Evolutionary conservation across 2,888 invertebrate species (phyloP), one percentile per base, ranked within the genome.

Genomic region (Machimus rusticus): DNA sequence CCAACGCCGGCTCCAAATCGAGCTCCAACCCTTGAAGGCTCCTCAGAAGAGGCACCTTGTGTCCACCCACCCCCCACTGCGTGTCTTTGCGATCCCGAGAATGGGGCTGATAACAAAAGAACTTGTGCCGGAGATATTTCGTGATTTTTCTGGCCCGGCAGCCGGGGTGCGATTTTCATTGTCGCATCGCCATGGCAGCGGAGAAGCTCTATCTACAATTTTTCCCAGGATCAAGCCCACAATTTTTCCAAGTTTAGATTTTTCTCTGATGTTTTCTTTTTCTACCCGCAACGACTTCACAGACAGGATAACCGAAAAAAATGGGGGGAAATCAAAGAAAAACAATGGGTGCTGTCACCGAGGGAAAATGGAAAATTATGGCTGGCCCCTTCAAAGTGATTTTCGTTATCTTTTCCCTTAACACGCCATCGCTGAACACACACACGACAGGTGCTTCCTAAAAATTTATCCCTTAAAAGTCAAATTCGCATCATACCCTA

Each of bases 101-200:
- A 28, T 28, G 66, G 66, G 51, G 55, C 34, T 34, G 55, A 81
- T 81, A 81, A 81, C 81, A 81, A 81, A 81, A 55, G 55, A 81
- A 81, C 19, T 55, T 81, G 81, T 34, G 46, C 66, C 12, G 31
- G 46, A 51, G 81, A 66, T 66, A 81, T 81, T 81, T 51, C 19
- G 55, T 43, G 51, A 81, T 43, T 81, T 81, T 55, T 81, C 55
- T 51, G 23, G 66, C 14, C 34, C n/a, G 66, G 66, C 51, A 34
- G 28, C 19, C 46, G 43, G 81, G 55, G 81, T 28, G 81, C 81
- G 81, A 81, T 81, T 81, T 81, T 81, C 81, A 81, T 34, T 81
- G 46, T 55, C 81, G 51, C 51, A 81, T 31, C n/a, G 55, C 46
- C 34, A n/a, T 81, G 31, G 46, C 28, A 55, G 28, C 12, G n/a